Percentiles rank a stretch among this genome's conserved stretches.
Evolutionary conservation across 2,113 vertebrate genomes (phyloP).

Genomic region (Suricata suricatta): DNA sequence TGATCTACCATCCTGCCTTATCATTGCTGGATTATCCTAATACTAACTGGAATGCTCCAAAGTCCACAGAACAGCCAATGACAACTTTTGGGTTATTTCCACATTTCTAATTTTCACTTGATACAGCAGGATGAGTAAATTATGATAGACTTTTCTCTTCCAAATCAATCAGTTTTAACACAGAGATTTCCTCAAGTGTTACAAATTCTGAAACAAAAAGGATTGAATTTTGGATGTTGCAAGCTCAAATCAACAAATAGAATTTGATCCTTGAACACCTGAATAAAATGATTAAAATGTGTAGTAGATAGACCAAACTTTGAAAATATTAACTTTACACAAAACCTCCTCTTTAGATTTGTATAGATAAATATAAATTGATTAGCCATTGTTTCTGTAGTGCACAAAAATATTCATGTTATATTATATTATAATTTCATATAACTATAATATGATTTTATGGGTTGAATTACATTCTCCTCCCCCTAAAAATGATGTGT

Average conservation of each 20-base stretch:
- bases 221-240: not conserved
- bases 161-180: constrained; percentile 14
- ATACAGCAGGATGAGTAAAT: not conserved
- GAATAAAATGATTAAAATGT: constrained; percentile 64
- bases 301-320: constrained; percentile 56
- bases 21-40: not conserved
- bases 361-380: not conserved
- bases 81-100: not conserved
- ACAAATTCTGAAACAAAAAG: not conserved
- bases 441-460: not conserved
- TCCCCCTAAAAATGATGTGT: rapidly evolving
- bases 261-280: constrained; percentile 65
- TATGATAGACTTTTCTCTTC: not conserved
- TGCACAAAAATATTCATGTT: not conserved
- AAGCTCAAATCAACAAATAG: constrained; percentile 44
- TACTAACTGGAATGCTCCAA: not conserved
- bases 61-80: not conserved
- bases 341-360: constrained; percentile 47
- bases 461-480: not conserved
- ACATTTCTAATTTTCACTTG: not conserved
- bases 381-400: not conserved
- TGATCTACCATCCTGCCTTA: not conserved
- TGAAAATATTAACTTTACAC: constrained; percentile 49
- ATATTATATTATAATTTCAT: not conserved
- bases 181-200: constrained; percentile 4